Percentiles rank a stretch among this genome's conserved stretches.
Conservation (phyloP, 1,140 invertebrate species). For the Triops longicaudatus region DNA sequence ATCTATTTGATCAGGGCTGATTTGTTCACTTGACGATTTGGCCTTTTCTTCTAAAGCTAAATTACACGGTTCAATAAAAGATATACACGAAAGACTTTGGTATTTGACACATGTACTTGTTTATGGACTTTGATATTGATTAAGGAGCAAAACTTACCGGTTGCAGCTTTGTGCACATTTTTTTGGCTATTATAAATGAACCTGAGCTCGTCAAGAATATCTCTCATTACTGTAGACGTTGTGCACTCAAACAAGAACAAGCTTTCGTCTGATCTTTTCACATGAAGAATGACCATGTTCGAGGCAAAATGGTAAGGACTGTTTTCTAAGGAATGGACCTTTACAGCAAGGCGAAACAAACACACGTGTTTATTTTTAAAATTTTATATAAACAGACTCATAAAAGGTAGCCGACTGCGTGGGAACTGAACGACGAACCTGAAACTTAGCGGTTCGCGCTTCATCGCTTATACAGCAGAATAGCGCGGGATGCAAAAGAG, state of each 20-base stretch:
- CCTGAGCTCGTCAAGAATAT: background rate
- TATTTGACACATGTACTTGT: too few relatives aligned
- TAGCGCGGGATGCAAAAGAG: too few relatives aligned
- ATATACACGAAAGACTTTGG: too few relatives aligned
- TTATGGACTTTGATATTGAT: background rate
- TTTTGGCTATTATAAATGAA: background rate
- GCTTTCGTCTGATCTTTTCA: background rate
- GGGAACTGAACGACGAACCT: too few relatives aligned
- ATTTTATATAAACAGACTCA: too few relatives aligned
- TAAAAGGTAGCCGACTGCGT: too few relatives aligned
- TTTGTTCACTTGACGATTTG: background rate
- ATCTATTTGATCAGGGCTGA: background rate
- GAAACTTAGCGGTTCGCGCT: too few relatives aligned
- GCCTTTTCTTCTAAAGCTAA: background rate
- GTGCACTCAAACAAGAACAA: constrained; percentile 14
- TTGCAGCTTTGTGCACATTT: background rate
- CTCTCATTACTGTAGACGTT: background rate
- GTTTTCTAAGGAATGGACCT: too few relatives aligned
- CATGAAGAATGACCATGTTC: constrained; percentile 17
- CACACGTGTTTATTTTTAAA: too few relatives aligned
- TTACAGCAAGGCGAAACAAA: too few relatives aligned
- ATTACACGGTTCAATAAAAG: too few relatives aligned
- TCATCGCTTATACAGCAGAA: too few relatives aligned
- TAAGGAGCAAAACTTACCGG: background rate
- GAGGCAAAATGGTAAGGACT: background rate